phyloP scores from a whole-genome alignment of 2,113 vertebrate genomes.

The Saguinus imperator region DNA sequence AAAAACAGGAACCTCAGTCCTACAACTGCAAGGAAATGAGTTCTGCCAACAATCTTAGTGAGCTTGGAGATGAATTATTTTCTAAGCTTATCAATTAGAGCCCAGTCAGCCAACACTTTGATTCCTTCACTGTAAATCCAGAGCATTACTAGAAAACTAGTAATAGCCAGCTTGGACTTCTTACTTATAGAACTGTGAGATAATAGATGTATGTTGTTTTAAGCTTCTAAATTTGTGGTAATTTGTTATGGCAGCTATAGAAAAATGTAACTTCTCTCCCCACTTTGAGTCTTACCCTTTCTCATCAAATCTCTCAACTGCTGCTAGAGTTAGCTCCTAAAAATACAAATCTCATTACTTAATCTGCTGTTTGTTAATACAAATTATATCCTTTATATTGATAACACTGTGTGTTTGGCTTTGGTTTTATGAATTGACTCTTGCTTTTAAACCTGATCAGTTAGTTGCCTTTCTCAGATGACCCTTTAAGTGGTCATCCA shows the following conservation, averaged over 20 bases:
- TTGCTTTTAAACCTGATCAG: background rate
- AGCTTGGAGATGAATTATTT: background rate
- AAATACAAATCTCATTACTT: background rate
- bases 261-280: background rate
- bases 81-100: background rate
- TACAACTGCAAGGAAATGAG: background rate
- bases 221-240: background rate
- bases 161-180: background rate
- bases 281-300: background rate
- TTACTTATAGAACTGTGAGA: background rate
- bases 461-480: background rate
- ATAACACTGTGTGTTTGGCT: background rate
- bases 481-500: background rate
- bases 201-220: background rate
- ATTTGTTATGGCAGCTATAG: background rate
- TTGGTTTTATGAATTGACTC: background rate
- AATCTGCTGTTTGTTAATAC: background rate
- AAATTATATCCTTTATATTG: background rate
- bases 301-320: background rate
- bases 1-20: background rate
- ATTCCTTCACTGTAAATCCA: background rate
- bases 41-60: constrained; percentile 2
- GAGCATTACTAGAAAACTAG: background rate
- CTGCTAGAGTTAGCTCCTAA: background rate
- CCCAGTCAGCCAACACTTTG: background rate